Evolutionary conservation across 2,888 invertebrate genomes (phyloP), one percentile per base, ranked within the genome.

Genomic region (Crematogaster levior): DNA sequence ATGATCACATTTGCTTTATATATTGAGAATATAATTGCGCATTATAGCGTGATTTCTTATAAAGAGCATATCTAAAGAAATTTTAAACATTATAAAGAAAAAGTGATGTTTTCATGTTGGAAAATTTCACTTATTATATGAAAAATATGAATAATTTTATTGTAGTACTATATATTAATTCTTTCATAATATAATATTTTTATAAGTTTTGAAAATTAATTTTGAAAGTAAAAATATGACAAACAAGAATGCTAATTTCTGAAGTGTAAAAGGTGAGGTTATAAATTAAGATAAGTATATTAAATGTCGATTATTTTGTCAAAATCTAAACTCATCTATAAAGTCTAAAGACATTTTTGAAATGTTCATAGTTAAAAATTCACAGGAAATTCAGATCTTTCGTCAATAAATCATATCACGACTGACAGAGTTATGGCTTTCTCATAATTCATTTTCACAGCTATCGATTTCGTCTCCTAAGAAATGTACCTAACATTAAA

Each of bases 391-490:
- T 34, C 34, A 24, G 34, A 65, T 27, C 12, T 27, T 37, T 51
- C 24, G 24, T 9, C 37, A 4, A 51, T 75, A 75, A 75, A 66
- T 65, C 75, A 66, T 24, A 27, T 3, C 37, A 48, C 37, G 34
- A 37, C 51, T 24, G 27, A 40, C 75, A 24, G 48, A 21, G n/a
- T 75, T 75, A 66, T 15, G 51, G 15, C 51, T 51, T 66, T 66
- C 51, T 48, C 68, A 65, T 75, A 66, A 75, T 66, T 75, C 51
- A 75, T 65, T 75, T 75, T 75, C 68, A 74, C 74, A 74, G 46
- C 46, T 73, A 73, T 74, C 73, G 66, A 48, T 15, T 27, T 60
- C 12, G 65, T 27, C 51, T 72, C 30, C 9, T 21, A 70, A 21
- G 34, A 56, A 43, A 53, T 3, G 40, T 43, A 34, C 21, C 24